Evolutionary conservation across 2,888 invertebrate species (phyloP).

Genomic region (Reticulitermes lucifugus): DNA sequence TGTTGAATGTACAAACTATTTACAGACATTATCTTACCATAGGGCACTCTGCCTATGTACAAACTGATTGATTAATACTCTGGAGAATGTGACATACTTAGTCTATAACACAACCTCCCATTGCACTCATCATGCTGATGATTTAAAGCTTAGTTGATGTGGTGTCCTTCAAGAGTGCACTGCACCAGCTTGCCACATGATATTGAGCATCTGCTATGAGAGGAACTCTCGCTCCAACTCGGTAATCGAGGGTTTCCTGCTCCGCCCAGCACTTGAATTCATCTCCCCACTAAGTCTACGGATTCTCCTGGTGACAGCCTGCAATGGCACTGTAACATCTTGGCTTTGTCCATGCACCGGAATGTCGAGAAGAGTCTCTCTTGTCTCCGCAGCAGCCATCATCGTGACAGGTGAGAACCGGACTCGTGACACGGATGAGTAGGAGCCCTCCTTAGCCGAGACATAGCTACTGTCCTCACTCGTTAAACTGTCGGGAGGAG

Average conservation of each 20-base stretch:
- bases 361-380: conserved; percentile 69
- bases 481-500: conserved; percentile 86
- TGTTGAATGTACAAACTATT: conserved; percentile 22
- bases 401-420: conserved; percentile 79
- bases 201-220: conserved; percentile 62
- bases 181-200: conserved; percentile 24
- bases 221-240: conserved; percentile 70
- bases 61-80: conserved; percentile 25
- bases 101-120: conserved; percentile 3
- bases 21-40: conserved; percentile 24
- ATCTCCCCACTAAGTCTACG: conserved; percentile 60
- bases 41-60: conserved; percentile 30
- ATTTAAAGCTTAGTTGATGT: conserved; percentile 14
- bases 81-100: conserved; percentile 3
- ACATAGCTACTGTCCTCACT: conserved; percentile 92
- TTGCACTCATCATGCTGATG: neutral
- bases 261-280: conserved; percentile 53
- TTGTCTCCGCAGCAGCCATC: conserved; percentile 60
- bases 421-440: conserved; percentile 77
- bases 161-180: neutral
- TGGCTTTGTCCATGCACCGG: conserved; percentile 65
- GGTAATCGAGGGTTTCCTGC: conserved; percentile 62
- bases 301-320: conserved; percentile 63
- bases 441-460: conserved; percentile 81
- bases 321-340: conserved; percentile 68